These are phyloP conservation scores for Cryptops parisi DNA, from an alignment of 2,888 invertebrate genomes.

Conservation along the genomic window DNA sequence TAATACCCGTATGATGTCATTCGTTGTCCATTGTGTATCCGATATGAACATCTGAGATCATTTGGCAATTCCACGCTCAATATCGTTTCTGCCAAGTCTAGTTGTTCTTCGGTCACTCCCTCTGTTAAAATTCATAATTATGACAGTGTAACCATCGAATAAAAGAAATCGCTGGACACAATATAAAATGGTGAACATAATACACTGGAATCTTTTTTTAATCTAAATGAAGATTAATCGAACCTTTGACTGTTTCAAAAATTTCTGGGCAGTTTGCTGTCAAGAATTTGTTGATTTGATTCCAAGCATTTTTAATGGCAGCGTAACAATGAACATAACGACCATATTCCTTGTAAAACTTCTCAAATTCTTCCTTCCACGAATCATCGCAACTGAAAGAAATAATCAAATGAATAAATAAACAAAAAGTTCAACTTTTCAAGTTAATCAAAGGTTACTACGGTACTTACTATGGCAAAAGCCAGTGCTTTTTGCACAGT, in stretches of 20 bases:
- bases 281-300: slow-evolving; percentile 22
- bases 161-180: too few relatives aligned
- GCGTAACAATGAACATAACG: slow-evolving; percentile 21
- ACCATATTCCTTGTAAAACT: slow-evolving; percentile 20
- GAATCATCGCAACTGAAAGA: slow-evolving; percentile 1
- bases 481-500: slow-evolving; percentile 19
- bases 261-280: slow-evolving; percentile 19
- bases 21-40: slow-evolving; percentile 27
- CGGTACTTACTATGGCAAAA: slow-evolving; percentile 17
- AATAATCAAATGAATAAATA: background rate
- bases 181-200: too few relatives aligned
- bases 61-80: slow-evolving; percentile 22
- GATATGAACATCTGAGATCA: slow-evolving; percentile 26
- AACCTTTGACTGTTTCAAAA: slow-evolving; percentile 19
- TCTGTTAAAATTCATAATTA: slow-evolving; percentile 17
- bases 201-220: too few relatives aligned
- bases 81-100: slow-evolving; percentile 21
- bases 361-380: slow-evolving; percentile 23
- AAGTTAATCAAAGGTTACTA: background rate
- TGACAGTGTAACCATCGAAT: too few relatives aligned
- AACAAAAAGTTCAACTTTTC: background rate
- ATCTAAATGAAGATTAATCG: background rate
- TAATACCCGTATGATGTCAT: slow-evolving; percentile 5
- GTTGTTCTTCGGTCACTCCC: slow-evolving; percentile 19
- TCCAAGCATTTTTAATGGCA: slow-evolving; percentile 23